Evolutionary conservation across 2,797 vertebrate genomes (phyloP), one percentile per base, ranked within the genome.

Genomic region (Enteromius thamalakanensis): DNA sequence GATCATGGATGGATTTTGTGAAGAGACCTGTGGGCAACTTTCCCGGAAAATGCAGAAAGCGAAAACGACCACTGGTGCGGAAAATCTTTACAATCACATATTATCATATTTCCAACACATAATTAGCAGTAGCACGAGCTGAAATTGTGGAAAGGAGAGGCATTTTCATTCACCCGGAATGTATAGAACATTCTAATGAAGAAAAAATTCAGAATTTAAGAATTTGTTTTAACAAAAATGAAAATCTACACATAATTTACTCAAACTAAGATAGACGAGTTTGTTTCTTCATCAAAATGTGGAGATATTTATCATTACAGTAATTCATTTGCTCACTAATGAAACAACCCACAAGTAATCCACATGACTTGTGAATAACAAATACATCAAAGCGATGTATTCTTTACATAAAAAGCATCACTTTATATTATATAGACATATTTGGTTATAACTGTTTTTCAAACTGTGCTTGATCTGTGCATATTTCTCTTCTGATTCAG

Each of bases 1-100:
- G 91, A 69, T 98, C 97, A 10, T 99, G 97, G 98, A 95, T 99
- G 92, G 96, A 96, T 91, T 99, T 99, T 84, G 95, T 98, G 68
- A 96, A 97, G 87, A 93, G 97, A 87, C 96, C 96, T 0, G 96
- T 97, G 1, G 96, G 95, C 1, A 95, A 90, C 88, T 92, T 88
- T 71, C 93, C 94, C 58, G 91, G 92, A 91, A 96, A 95, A 83
- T 98, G 98, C 92, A 95, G 95, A 60, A 97, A 94, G 78, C 95
- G 96, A 90, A 97, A 97, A 91, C 95, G 96, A 87, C 94, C 95
- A 76, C 87, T 93, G 94, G 97, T 98, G 93, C 91, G 92, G 49
- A 58, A 72, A 79, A 67, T 76, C 83, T 42, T 62, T 75, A 62
- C 32, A 71, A 49, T 82, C 53, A 78, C 80, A 77, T 51, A 37